Conservation (phyloP, 2,888 invertebrate genomes). For the Didymodactylos carnosus region DNA sequence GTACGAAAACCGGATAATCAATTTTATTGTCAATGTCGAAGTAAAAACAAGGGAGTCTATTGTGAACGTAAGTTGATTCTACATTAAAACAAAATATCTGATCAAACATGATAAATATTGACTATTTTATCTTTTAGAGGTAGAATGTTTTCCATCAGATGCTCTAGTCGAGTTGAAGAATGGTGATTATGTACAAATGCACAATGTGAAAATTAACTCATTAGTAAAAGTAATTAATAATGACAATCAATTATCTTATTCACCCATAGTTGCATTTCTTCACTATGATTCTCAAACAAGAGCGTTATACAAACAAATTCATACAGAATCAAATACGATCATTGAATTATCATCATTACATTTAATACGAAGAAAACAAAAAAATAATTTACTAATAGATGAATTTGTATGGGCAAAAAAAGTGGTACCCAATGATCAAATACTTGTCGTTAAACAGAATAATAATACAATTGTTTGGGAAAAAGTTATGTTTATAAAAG, state of each 20-base stretch:
- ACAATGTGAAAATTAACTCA: not conserved
- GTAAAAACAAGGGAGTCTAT: not conserved
- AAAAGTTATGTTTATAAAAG: not conserved
- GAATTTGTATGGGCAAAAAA: conserved; percentile 4
- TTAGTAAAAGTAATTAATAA: not conserved
- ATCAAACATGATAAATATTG: too few relatives aligned
- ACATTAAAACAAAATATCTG: too few relatives aligned
- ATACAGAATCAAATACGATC: not conserved
- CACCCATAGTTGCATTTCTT: conserved; percentile 6
- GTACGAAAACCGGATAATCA: not conserved
- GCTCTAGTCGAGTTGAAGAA: not conserved
- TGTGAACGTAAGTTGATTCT: not conserved
- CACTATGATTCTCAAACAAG: not conserved
- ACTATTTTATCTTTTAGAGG: not conserved
- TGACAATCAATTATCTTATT: not conserved
- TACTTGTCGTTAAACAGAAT: not conserved
- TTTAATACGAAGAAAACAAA: conserved; percentile 1
- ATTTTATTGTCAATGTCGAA: conserved; percentile 1
- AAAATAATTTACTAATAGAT: not conserved
- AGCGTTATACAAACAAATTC: not conserved
- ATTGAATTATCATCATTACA: conserved; percentile 2
- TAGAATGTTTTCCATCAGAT: conserved; percentile 12
- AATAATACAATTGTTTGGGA: not conserved
- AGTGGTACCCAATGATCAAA: not conserved
- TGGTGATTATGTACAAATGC: not conserved